Evolutionary conservation across 2,113 vertebrate species (phyloP).

Genomic region (Nestor notabilis): DNA sequence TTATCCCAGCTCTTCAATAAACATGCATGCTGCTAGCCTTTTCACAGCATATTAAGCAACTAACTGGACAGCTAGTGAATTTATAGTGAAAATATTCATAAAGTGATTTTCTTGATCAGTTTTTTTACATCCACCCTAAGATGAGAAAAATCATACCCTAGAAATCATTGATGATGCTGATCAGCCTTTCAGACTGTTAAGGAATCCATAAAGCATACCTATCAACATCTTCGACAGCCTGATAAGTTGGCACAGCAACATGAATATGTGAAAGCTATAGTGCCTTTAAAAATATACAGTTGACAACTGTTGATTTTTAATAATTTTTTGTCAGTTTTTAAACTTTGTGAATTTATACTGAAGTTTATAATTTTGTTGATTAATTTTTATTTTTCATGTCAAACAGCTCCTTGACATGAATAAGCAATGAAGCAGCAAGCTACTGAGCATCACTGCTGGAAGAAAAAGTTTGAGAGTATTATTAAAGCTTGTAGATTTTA

Average conservation of each 20-base stretch:
- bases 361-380: not conserved
- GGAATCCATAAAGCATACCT: not conserved
- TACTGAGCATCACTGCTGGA: not conserved
- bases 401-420: not conserved
- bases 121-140: not conserved
- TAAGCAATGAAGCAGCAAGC: not conserved
- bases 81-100: not conserved
- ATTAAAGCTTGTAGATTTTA: not conserved
- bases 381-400: not conserved
- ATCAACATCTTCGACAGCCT: not conserved
- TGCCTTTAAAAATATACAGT: not conserved
- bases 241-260: not conserved
- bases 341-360: not conserved
- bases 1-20: not conserved
- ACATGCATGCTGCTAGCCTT: not conserved
- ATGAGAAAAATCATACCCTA: not conserved
- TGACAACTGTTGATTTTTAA: not conserved
- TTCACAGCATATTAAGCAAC: not conserved
- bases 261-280: not conserved
- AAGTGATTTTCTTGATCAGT: not conserved
- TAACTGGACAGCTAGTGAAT: not conserved
- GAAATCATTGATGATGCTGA: not conserved
- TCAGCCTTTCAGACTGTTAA: not conserved
- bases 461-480: not conserved
- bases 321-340: fast-evolving